Evolutionary conservation across 2,113 vertebrate genomes (phyloP).

Genomic region (Muntiacus muntjak): DNA sequence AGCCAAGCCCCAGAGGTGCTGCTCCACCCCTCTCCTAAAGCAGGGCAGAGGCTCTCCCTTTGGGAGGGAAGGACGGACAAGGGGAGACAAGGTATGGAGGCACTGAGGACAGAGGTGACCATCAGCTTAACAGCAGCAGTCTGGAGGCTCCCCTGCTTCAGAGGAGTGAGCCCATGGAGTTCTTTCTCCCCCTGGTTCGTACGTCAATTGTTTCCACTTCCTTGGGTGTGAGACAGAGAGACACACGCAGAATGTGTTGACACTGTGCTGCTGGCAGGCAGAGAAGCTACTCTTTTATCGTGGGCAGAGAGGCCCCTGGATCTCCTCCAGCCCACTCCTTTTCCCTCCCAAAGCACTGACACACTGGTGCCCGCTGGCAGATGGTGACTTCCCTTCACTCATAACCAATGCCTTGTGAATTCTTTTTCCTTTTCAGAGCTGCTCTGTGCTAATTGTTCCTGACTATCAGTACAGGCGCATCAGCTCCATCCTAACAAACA

Average conservation of each 20-base stretch:
- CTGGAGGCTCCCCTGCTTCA: background rate
- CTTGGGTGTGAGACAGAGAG: slow-evolving; percentile 56
- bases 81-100: background rate
- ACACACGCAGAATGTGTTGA: slow-evolving; percentile 41
- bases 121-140: background rate
- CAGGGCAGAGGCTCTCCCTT: background rate
- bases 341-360: slow-evolving; percentile 32
- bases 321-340: slow-evolving; percentile 19
- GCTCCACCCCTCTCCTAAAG: background rate
- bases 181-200: background rate
- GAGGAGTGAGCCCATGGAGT: background rate
- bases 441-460: slow-evolving; percentile 42
- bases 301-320: slow-evolving; percentile 57
- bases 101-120: background rate
- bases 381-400: slow-evolving; percentile 48
- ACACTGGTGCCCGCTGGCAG: slow-evolving; percentile 37
- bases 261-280: slow-evolving; percentile 48
- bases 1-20: background rate
- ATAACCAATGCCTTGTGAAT: background rate
- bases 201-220: background rate
- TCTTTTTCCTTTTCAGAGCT: slow-evolving; percentile 24
- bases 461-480: background rate
- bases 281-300: slow-evolving; percentile 29
- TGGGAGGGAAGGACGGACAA: background rate
- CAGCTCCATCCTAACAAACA: slow-evolving; percentile 11